Base-by-base conservation (phyloP, 2,113 vertebrate species). In the Nanger granti region DNA sequence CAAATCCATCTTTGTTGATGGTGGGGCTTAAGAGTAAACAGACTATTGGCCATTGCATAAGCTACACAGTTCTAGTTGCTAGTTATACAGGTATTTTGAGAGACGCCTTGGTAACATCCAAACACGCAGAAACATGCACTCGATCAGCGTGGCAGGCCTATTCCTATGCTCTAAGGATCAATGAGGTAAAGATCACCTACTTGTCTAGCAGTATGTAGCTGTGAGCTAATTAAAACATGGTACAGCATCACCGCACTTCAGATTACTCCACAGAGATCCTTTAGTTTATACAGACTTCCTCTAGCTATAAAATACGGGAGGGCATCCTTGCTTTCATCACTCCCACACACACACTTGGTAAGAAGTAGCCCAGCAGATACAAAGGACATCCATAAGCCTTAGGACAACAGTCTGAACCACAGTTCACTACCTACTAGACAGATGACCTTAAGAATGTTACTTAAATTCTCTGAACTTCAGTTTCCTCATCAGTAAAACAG, bases 201-300 rank as follows among this genome's bases (percentile, higher is more conserved):
- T 69, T 95, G 91, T 94, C 89, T 66, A 91, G 14, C n/a, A 91
- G 26, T 87, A 66, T 55, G 87, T 89, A 54, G n/a, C 54, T 62
- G 54, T 57, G 84, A 97, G 44, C 91, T 91, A 93, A 95, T 83
- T 97, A 96, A 95, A 82, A 95, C 14, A 92, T 55, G 8, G 83
- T 24, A 87, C n/a, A 93, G 60, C 52, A 76, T 44, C 55, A 41
- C 18, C 26, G 28, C 62, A 31, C 95, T 97, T 86, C 87, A 79
- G 86, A 83, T 57, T 47, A 87, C 82, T 69, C 60, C 69, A 85
- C 0, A 85, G 52, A 87, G n/a, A 34, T 85, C 89, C 79, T 87
- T 93, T 55, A 86, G 69, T 87, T 15, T 55, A 87, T 17, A 87
- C 2, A 95, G 54, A 87, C n/a, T 87, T 92, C 31, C 83, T 44